Percentiles rank a stretch among this genome's conserved stretches.
Evolutionary conservation across 2,113 vertebrate species (phyloP).

Genomic region (Proteles cristata): DNA sequence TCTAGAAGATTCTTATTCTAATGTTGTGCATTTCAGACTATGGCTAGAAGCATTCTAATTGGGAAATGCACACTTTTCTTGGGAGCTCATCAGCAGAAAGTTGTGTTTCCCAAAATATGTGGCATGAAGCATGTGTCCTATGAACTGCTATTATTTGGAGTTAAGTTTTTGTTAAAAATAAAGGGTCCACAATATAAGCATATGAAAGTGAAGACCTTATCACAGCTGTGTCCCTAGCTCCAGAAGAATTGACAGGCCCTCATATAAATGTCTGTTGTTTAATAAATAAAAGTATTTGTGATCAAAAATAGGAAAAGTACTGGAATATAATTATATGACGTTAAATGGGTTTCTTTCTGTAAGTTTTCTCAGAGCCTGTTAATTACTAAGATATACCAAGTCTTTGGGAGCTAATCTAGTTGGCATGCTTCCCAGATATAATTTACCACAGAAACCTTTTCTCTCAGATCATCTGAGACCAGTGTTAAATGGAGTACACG

Average conservation of each 20-base stretch:
- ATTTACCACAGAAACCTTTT: not conserved
- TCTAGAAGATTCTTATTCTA: not conserved
- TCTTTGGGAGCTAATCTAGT: not conserved
- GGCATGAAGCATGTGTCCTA: accelerated
- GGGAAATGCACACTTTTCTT: not conserved
- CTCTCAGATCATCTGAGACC: not conserved
- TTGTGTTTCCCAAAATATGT: not conserved
- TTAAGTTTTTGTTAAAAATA: not conserved
- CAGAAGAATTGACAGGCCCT: not conserved
- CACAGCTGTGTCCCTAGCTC: not conserved
- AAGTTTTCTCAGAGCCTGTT: not conserved
- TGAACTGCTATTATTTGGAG: not conserved
- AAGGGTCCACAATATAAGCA: not conserved
- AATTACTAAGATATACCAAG: not conserved
- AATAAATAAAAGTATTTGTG: not conserved
- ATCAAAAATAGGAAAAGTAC: not conserved
- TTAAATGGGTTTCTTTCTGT: not conserved
- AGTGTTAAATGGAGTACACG: not conserved
- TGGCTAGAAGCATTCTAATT: not conserved
- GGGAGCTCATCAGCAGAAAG: not conserved
- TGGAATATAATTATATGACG: not conserved
- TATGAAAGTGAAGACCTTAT: not conserved
- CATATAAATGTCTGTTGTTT: not conserved
- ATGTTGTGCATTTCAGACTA: not conserved
- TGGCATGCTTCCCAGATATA: not conserved